Evolutionary conservation across 2,113 vertebrate species (phyloP).

Genomic region (Phaethornis superciliosus): DNA sequence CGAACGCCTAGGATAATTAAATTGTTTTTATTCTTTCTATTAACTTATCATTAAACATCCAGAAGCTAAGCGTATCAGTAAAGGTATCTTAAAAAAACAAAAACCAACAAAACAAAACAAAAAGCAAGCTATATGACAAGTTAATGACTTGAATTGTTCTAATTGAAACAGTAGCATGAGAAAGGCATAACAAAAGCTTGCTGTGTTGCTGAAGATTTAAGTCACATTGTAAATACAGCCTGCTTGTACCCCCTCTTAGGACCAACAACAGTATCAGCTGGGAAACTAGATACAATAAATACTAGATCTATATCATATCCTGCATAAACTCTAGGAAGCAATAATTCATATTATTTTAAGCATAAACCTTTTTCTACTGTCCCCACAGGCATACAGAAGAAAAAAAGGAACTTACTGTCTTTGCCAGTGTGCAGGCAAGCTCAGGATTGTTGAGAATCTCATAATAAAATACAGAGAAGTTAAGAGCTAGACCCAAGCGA

Average conservation of each 20-base stretch:
- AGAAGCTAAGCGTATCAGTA: background rate
- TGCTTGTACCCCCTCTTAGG: background rate
- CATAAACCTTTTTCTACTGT: background rate
- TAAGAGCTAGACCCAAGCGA: conserved; percentile 95
- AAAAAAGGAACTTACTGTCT: conserved; percentile 79
- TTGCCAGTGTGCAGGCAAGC: conserved; percentile 92
- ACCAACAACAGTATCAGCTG: background rate
- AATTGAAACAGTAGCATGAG: background rate
- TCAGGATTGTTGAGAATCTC: conserved; percentile 96
- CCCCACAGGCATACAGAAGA: background rate
- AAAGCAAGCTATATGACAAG: background rate
- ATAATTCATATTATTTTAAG: background rate
- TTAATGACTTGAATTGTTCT: background rate
- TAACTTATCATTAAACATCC: background rate
- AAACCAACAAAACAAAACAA: background rate
- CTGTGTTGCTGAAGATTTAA: background rate
- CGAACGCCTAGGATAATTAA: conserved; percentile 86
- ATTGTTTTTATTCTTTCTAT: background rate
- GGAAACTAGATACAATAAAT: background rate
- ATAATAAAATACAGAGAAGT: conserved; percentile 98
- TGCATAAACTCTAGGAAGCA: background rate
- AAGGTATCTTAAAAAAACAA: background rate
- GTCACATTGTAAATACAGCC: background rate
- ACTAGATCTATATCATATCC: background rate
- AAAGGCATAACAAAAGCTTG: background rate